Percentiles rank a stretch among this genome's conserved stretches.
Evolutionary conservation across 2,113 vertebrate genomes (phyloP).

Genomic region (Grammomys dolichurus): DNA sequence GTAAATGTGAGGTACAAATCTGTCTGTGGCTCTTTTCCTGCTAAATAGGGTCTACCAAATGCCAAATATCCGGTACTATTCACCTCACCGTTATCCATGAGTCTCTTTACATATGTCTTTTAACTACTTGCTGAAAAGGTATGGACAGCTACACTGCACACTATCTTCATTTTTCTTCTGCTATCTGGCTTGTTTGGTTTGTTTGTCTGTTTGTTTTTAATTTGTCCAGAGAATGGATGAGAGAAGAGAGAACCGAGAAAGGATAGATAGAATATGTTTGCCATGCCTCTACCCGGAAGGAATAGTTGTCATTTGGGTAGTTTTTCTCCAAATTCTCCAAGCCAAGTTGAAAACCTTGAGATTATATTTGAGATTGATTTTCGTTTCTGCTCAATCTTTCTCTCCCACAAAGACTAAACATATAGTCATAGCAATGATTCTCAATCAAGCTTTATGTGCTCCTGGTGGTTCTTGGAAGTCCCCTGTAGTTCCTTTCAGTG

Average conservation of each 20-base stretch:
- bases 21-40: background rate
- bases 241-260: background rate
- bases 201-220: background rate
- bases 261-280: accelerated
- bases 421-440: background rate
- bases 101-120: background rate
- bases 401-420: background rate
- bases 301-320: background rate
- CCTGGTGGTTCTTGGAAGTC: background rate
- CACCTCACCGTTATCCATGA: background rate
- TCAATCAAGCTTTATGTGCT: constrained; percentile 14
- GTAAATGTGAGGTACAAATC: background rate
- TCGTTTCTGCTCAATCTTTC: background rate
- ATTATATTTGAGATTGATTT: constrained; percentile 25
- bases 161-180: background rate
- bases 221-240: background rate
- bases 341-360: background rate
- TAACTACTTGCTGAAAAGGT: background rate
- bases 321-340: background rate
- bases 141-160: background rate
- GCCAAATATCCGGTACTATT: background rate
- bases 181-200: background rate
- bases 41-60: background rate
- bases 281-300: background rate
- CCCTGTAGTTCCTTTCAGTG: background rate